phyloP scores from a whole-genome alignment of 2,797 vertebrate genomes.

The Coilia nasus region DNA sequence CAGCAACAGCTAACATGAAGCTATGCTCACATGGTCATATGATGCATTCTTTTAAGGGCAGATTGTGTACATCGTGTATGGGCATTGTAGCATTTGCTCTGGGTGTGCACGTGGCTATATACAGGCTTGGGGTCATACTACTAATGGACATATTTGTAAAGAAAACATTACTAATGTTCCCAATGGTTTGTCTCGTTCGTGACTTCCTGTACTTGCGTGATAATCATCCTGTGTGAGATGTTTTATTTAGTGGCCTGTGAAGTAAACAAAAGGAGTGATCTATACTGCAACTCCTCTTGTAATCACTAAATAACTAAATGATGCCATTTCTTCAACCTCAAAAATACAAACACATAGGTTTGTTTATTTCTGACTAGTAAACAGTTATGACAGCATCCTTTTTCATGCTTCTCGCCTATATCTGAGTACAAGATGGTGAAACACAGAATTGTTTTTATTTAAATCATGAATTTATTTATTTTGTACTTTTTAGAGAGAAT shows the following conservation, averaged over 20 bases:
- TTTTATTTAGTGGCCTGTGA: background rate
- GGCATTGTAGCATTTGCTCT: background rate
- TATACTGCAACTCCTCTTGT: background rate
- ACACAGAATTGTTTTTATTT: background rate
- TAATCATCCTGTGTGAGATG: background rate
- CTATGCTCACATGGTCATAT: conserved; percentile 14
- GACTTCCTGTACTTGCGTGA: background rate
- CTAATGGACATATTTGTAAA: background rate
- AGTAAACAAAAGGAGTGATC: background rate
- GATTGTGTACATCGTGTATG: background rate
- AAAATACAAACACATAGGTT: background rate
- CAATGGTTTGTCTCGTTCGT: background rate
- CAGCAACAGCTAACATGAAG: background rate
- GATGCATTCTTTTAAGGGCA: background rate
- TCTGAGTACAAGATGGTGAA: background rate
- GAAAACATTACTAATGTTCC: background rate
- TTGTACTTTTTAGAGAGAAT: no score
- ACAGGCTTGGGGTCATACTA: background rate
- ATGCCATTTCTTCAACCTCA: background rate
- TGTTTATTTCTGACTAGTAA: background rate
- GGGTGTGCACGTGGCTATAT: background rate
- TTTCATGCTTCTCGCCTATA: background rate
- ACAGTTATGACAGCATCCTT: background rate
- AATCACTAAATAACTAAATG: background rate
- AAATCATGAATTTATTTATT: background rate